phyloP scores from a whole-genome alignment of 2,113 vertebrate species.

The Pangasianodon gigas region DNA sequence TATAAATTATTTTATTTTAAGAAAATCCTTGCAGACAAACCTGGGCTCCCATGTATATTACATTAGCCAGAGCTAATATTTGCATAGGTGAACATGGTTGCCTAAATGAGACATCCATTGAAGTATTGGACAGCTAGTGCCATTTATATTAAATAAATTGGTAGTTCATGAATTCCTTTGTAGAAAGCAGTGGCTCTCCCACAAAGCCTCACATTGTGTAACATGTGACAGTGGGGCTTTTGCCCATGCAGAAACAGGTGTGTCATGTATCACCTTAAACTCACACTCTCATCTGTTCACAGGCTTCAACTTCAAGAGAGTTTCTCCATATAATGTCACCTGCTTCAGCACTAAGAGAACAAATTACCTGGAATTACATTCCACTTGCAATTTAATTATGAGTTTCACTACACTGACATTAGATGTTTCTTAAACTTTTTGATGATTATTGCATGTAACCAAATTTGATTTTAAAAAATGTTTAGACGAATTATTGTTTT shows the following conservation, averaged over 20 bases:
- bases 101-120: slow-evolving; percentile 48
- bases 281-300: slow-evolving; percentile 36
- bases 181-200: slow-evolving; percentile 28
- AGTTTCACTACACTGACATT: neutral
- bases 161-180: slow-evolving; percentile 41
- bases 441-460: neutral
- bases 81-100: slow-evolving; percentile 46
- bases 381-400: neutral
- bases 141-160: slow-evolving; percentile 43
- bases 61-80: slow-evolving; percentile 49
- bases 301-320: slow-evolving; percentile 14
- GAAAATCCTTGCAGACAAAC: slow-evolving; percentile 44
- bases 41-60: slow-evolving; percentile 34
- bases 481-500: neutral
- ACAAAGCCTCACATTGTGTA: slow-evolving; percentile 43
- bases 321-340: slow-evolving; percentile 47
- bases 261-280: slow-evolving; percentile 46
- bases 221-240: slow-evolving; percentile 42
- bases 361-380: neutral
- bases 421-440: neutral
- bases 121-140: slow-evolving; percentile 25
- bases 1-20: slow-evolving; percentile 41
- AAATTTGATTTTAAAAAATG: neutral
- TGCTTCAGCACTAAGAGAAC: slow-evolving; percentile 24
- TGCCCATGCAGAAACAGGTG: slow-evolving; percentile 32